Evolutionary conservation across 2,888 invertebrate genomes (phyloP).

Genomic region (Ischnura elegans): DNA sequence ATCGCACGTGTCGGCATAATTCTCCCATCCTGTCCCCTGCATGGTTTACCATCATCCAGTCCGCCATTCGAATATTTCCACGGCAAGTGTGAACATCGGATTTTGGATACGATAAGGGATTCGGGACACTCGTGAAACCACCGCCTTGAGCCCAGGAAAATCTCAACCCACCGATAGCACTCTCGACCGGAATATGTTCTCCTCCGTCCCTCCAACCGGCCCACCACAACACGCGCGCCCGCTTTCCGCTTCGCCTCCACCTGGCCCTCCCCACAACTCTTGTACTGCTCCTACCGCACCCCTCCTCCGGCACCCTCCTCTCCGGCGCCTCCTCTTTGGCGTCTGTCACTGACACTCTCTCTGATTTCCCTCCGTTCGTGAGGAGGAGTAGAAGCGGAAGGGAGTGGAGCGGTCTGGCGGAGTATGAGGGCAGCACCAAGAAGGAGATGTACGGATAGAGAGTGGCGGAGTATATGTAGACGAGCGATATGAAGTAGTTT

Average conservation of each 20-base stretch:
- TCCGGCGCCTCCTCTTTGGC: neutral
- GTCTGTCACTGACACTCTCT: conserved; percentile 60
- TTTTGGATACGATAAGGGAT: neutral
- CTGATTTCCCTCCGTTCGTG: conserved; percentile 60
- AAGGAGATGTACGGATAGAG: neutral
- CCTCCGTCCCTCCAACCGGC: neutral
- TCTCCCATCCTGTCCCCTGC: neutral
- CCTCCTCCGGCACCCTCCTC: neutral
- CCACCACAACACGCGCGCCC: neutral
- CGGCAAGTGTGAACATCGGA: neutral
- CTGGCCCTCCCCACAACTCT: neutral
- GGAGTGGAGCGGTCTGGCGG: neutral
- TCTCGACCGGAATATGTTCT: neutral
- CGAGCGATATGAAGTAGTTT: neutral
- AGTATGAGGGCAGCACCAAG: neutral
- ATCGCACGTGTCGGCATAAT: neutral
- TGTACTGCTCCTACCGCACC: neutral
- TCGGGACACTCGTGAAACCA: neutral
- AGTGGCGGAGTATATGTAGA: no score
- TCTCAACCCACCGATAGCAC: neutral
- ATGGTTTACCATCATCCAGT: conserved; percentile 29
- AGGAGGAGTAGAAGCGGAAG: neutral
- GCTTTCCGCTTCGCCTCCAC: neutral
- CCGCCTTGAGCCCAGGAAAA: neutral
- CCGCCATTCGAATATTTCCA: neutral